Base-by-base conservation (phyloP, 1,140 invertebrate species). In the Dendrolimus kikuchii region DNA sequence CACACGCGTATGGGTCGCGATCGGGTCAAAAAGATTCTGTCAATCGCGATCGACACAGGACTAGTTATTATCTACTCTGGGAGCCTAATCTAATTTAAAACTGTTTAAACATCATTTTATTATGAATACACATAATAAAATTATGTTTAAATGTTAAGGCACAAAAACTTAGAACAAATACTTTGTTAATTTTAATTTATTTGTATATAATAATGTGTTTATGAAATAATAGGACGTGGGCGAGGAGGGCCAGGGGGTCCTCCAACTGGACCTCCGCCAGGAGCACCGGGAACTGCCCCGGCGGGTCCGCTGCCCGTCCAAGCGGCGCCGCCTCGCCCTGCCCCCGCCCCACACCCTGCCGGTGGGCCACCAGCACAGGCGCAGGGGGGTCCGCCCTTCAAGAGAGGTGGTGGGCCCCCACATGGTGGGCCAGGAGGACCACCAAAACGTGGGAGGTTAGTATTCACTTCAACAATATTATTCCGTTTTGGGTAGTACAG, bases 361-460 rank as follows among this genome's bases (percentile, higher is more conserved):
- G 44, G 53, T 46, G 60, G 62, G 36, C 43, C 44, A 9, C 59
- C 53, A 44, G 57, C 59, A 51, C 41, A 9, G 23, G 43, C 54
- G 57, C n/a, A 65, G 66, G 38, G 23, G 6, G 46, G 46, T 5
- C 53, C 51, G 10, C 72, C 77, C 4, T 82, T 69, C 62, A 85
- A 85, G 48, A 53, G 81, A 47, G 79, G 79, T 5, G 74, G 74
- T 41, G 81, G 74, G 3, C 79, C 78, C 38, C 59, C 63, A n/a
- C 77, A 78, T 48, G 76, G 70, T 36, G 77, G 76, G 4, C 74
- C 73, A 4, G 68, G 77, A 45, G 77, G 73, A 45, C 81, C 81
- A 55, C 81, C 77, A 1, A 85, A 85, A 64, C 71, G 81, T 49
- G 80, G 77, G 64, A 74, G 80, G 80, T 77, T 53, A 46, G 57